Evolutionary conservation across 2,797 vertebrate genomes (phyloP).

Genomic region (Micrastur ruficollis): DNA sequence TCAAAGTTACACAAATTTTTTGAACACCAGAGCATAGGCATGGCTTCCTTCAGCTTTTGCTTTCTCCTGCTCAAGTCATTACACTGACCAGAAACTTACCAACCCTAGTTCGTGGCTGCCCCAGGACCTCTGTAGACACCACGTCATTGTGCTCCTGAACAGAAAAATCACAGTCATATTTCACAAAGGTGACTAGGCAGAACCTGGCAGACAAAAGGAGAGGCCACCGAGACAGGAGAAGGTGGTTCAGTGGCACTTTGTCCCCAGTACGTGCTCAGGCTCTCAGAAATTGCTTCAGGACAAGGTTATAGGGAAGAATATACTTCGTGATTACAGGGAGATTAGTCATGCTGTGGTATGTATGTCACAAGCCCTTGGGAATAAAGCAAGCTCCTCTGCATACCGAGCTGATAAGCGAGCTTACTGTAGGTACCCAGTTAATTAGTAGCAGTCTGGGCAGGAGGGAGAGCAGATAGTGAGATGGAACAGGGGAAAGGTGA

Average conservation of each 20-base stretch:
- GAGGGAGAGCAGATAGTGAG: conserved; percentile 20
- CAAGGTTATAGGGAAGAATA: not conserved
- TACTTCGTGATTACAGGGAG: not conserved
- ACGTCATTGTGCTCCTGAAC: not conserved
- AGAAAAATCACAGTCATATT: not conserved
- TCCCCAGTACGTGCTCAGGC: not conserved
- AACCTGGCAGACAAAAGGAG: not conserved
- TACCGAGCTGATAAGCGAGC: conserved; percentile 27
- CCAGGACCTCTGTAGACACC: not conserved
- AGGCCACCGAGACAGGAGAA: not conserved
- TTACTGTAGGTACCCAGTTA: conserved; percentile 23
- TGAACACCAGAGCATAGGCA: not conserved
- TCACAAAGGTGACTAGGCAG: not conserved
- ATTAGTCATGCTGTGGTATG: not conserved
- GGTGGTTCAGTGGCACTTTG: not conserved
- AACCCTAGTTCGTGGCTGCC: not conserved
- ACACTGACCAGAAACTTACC: not conserved
- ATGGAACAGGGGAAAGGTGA: conserved; percentile 46
- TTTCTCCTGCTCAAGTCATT: not conserved
- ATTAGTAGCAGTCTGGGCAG: conserved; percentile 27
- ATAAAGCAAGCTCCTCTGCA: conserved; percentile 43
- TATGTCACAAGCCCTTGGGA: conserved; percentile 20
- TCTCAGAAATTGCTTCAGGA: conserved; percentile 20
- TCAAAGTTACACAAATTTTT: not conserved
- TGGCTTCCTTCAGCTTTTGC: not conserved